Evolutionary conservation across 2,888 invertebrate genomes (phyloP).

Genomic region (Torymus auratus): DNA sequence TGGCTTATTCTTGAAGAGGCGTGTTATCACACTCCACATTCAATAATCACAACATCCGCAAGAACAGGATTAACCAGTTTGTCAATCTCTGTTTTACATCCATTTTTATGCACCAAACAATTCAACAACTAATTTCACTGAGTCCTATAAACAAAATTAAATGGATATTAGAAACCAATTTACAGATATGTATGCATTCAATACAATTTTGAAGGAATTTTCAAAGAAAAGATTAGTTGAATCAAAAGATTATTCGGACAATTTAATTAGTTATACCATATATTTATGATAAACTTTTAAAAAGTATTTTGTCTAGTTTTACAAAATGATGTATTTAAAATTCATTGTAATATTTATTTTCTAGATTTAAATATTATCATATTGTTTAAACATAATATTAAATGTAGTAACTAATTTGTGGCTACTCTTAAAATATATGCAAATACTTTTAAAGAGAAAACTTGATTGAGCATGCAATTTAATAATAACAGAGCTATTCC

Average conservation of each 20-base stretch:
- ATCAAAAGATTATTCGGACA: background rate
- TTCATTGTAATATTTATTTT: no score
- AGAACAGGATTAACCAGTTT: constrained; percentile 49
- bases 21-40: constrained; percentile 76
- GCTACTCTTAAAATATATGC: no score
- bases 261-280: no score
- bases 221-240: background rate
- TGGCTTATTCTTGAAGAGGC: constrained; percentile 72
- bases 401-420: no score
- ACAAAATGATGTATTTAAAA: no score
- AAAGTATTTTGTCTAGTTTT: no score
- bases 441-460: background rate
- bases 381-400: no score
- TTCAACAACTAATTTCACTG: constrained; percentile 15
- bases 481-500: background rate
- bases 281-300: no score
- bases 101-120: constrained; percentile 16
- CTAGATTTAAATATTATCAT: no score
- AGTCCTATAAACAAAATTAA: constrained; percentile 39
- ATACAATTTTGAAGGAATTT: background rate
- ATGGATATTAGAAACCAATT: background rate
- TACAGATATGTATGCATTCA: background rate
- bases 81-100: constrained; percentile 13
- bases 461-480: background rate
- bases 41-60: constrained; percentile 66